Base-by-base conservation (phyloP, 2,797 vertebrate genomes). In the Falco naumanni region DNA sequence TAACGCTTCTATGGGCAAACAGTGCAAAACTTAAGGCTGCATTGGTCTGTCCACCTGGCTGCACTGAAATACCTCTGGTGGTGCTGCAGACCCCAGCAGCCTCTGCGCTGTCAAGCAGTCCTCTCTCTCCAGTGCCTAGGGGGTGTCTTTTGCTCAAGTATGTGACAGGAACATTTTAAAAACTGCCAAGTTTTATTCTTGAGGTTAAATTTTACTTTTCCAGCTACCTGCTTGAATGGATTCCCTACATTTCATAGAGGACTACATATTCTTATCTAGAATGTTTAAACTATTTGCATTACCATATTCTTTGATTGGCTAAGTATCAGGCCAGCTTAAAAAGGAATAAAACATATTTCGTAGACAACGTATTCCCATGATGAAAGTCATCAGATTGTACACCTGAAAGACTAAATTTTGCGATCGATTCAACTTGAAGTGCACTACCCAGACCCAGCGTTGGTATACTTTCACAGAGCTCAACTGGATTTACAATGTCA, bases 11-110 rank as follows among this genome's bases (percentile, higher is more conserved):
- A 28, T 45, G 26, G 22, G 20, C 26, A 76, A 65, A 60, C 18
- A 5, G 10, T 25, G 39, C 39, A 70, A 9, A 82, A 63, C 21
- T 31, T 31, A 7, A 31, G 28, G 19, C 1, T 34, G 25, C 25
- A 12, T 8, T 48, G 26, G 10, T n/a, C 60, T 64, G 31, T 33
- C 69, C 31, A 8, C 26, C 7, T 0, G 0, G 1, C 31, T 5
- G 3, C 45, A 33, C 24, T n/a, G 34, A 66, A 66, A 63, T 10
- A 50, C 5, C 16, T 22, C 10, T 2, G 0, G 9, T 11, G 34
- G 33, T 47, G 28, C 21, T 0, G 0, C 45, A 68, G 75, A 26
- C 3, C 28, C 9, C 22, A 5, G 74, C 48, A 88, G 80, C 8
- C 18, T 16, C 65, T 0, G 0, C 7, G 1, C 12, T 22, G 19